These are phyloP conservation scores for Falcaria lacertinaria DNA, from an alignment of 2,888 invertebrate genomes.

Conservation along the genomic window DNA sequence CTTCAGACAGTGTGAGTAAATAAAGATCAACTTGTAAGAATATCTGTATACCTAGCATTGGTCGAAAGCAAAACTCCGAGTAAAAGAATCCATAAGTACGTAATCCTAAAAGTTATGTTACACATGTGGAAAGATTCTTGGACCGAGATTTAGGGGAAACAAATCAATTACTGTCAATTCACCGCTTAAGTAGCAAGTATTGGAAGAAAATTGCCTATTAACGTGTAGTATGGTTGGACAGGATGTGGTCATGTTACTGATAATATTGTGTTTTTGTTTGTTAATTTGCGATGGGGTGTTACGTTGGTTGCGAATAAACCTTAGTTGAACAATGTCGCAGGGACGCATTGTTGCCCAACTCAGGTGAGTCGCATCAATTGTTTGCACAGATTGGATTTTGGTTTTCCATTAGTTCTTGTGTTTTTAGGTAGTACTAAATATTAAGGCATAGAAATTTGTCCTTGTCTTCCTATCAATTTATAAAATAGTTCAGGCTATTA, in stretches of 20 bases:
- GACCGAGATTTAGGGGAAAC: conserved; percentile 31
- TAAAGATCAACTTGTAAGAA: not conserved
- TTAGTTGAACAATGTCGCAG: conserved; percentile 45
- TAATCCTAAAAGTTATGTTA: conserved; percentile 15
- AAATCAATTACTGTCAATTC: conserved; percentile 61
- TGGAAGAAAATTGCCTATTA: conserved; percentile 53
- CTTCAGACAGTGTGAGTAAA: not conserved
- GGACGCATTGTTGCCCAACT: conserved; percentile 44
- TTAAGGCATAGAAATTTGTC: too few relatives aligned
- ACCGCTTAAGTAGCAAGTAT: conserved; percentile 42
- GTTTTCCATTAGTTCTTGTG: conserved; percentile 45
- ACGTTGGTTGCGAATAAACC: conserved; percentile 54
- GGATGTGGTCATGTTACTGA: conserved; percentile 38
- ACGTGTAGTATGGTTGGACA: conserved; percentile 35
- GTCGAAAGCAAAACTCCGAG: not conserved
- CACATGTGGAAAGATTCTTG: conserved; percentile 24
- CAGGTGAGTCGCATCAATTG: conserved; percentile 55
- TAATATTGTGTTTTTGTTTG: conserved; percentile 49
- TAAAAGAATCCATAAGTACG: not conserved
- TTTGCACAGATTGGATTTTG: conserved; percentile 47
- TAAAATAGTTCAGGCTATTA: too few relatives aligned
- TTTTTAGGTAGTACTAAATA: too few relatives aligned
- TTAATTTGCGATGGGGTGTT: conserved; percentile 57
- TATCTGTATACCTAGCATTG: not conserved
- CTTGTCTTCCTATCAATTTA: too few relatives aligned